Evolutionary conservation across 64 coral and sea anemone species (phyloP).

Genomic region (Pocillopora damicornis): DNA sequence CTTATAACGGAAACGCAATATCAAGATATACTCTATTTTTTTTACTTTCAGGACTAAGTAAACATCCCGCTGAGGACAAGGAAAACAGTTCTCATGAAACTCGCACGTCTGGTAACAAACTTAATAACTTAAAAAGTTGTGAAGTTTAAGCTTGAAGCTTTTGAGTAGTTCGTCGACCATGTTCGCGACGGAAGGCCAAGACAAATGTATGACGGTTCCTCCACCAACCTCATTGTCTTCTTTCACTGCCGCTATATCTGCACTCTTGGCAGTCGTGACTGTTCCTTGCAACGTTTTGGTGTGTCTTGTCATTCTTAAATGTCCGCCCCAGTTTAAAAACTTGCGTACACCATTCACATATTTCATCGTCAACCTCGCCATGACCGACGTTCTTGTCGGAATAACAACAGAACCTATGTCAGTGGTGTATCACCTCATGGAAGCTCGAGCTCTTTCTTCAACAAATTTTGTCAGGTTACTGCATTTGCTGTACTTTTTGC

Average conservation of each 20-base stretch:
- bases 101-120: background rate
- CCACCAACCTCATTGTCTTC: background rate
- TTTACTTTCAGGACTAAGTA: background rate
- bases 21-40: background rate
- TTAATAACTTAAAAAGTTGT: background rate
- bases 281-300: slow-evolving; percentile 69
- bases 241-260: slow-evolving; percentile 7
- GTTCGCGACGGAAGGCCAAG: background rate
- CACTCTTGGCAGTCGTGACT: slow-evolving; percentile 43
- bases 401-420: slow-evolving; percentile 44
- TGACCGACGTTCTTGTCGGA: slow-evolving; percentile 67
- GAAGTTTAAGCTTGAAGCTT: background rate
- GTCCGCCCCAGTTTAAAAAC: slow-evolving; percentile 32
- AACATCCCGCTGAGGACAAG: background rate
- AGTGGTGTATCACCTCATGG: slow-evolving; percentile 45
- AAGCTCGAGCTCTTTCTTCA: slow-evolving; percentile 27
- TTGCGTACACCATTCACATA: slow-evolving; percentile 63
- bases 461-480: slow-evolving; percentile 32
- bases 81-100: background rate
- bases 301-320: slow-evolving; percentile 43
- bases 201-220: background rate
- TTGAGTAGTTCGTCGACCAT: background rate
- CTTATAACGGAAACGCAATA: background rate
- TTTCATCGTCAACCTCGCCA: slow-evolving; percentile 61
- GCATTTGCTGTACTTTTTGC: slow-evolving; percentile 56